Percentiles rank a stretch among this genome's conserved stretches.
These are phyloP conservation scores for Digitonthophagus gazella DNA, from an alignment of 2,888 invertebrate species.

Conservation along the genomic window DNA sequence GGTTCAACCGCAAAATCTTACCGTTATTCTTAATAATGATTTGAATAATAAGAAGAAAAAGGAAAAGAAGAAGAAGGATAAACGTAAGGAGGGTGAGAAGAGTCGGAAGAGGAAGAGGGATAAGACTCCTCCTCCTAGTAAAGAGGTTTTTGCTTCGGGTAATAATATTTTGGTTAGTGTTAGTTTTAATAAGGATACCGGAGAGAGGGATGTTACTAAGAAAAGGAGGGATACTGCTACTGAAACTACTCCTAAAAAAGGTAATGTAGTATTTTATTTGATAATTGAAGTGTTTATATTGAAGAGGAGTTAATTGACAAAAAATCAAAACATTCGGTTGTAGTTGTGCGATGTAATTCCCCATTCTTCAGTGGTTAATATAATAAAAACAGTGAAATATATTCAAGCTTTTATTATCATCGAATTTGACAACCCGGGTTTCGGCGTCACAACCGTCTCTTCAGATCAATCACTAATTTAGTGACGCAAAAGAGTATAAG, in stretches of 20 bases:
- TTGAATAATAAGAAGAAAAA: conserved; percentile 55
- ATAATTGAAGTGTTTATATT: no score
- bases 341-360: no score
- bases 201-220: conserved; percentile 24
- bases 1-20: conserved; percentile 56
- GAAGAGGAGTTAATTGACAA: no score
- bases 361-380: no score
- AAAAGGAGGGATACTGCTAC: conserved; percentile 35
- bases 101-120: conserved; percentile 50
- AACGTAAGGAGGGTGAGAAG: conserved; percentile 45
- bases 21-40: conserved; percentile 61
- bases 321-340: no score
- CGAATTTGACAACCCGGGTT: no score
- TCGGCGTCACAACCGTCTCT: no score
- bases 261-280: no score
- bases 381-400: no score
- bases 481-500: no score
- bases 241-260: conserved; percentile 45
- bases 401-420: no score
- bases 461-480: no score
- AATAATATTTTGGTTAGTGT: conserved; percentile 92
- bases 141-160: conserved; percentile 90
- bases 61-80: conserved; percentile 52
- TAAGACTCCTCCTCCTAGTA: conserved; percentile 66
- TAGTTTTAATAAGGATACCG: conserved; percentile 74